Conservation (phyloP, 2,113 vertebrate genomes). For the Mugil cephalus region DNA sequence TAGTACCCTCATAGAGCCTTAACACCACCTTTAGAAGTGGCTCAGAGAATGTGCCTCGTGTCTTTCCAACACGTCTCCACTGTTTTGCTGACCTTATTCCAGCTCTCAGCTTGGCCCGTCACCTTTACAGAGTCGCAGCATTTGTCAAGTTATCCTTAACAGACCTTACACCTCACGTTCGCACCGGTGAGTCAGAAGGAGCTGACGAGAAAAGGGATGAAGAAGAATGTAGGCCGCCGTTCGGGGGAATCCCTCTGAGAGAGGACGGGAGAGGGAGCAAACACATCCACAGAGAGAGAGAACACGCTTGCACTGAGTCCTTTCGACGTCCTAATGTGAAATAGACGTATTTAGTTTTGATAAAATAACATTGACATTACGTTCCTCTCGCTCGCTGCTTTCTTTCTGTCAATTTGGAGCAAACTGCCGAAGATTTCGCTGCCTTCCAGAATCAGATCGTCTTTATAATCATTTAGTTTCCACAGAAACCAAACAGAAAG, state of each 20-base stretch:
- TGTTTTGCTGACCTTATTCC: constrained; percentile 55
- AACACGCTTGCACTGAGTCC: not conserved
- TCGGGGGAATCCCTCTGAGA: constrained; percentile 43
- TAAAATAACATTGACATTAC: not conserved
- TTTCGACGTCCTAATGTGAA: constrained; percentile 20
- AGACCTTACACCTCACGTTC: constrained; percentile 20
- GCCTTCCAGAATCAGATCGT: not conserved
- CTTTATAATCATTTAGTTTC: not conserved
- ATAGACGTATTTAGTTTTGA: constrained; percentile 22
- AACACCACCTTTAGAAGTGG: constrained; percentile 29
- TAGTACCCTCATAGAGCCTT: constrained; percentile 24
- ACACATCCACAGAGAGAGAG: not conserved
- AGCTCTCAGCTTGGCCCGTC: constrained; percentile 27
- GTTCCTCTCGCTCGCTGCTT: not conserved
- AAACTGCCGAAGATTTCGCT: not conserved
- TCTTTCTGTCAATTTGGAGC: not conserved
- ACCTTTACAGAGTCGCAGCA: constrained; percentile 20
- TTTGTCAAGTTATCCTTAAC: constrained; percentile 52
- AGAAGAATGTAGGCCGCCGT: constrained; percentile 52
- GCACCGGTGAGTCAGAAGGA: constrained; percentile 36
- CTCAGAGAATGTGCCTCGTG: constrained; percentile 35
- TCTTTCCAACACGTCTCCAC: constrained; percentile 22
- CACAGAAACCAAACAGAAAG: not conserved
- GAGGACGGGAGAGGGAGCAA: constrained; percentile 3
- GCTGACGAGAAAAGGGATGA: constrained; percentile 37